These are phyloP conservation scores for Notocelia uddmanniana DNA, from an alignment of 2,888 invertebrate genomes.

Conservation along the genomic window DNA sequence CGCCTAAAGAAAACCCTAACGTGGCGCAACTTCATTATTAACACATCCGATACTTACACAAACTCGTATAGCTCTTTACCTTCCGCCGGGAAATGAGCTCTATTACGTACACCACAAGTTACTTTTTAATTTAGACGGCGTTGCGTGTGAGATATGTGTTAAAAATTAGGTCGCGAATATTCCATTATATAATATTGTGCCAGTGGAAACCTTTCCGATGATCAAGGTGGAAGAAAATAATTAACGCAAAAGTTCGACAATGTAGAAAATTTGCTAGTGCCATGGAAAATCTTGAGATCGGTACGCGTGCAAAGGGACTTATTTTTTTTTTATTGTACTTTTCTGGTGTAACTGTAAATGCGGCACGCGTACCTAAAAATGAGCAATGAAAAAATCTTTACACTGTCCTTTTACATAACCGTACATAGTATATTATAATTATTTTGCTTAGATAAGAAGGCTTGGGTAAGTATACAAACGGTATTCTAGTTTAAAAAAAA, in stretches of 20 bases:
- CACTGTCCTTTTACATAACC: no score
- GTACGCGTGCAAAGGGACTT: not conserved
- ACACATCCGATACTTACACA: conserved; percentile 26
- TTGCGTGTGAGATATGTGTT: not conserved
- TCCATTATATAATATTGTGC: conserved; percentile 20
- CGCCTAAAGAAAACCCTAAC: conserved; percentile 64
- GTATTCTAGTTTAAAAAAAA: no score
- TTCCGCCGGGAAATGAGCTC: not conserved
- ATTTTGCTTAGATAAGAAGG: no score
- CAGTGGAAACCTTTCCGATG: conserved; percentile 30
- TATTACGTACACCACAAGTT: not conserved
- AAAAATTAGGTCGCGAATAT: not conserved
- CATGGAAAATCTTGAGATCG: not conserved
- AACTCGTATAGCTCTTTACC: conserved; percentile 21
- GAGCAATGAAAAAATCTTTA: no score
- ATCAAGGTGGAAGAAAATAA: conserved; percentile 41
- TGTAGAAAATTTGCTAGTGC: conserved; percentile 1
- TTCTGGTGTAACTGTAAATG: not conserved
- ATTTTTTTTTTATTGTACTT: not conserved
- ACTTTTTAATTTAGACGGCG: not conserved
- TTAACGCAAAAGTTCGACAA: conserved; percentile 19
- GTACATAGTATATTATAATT: no score
- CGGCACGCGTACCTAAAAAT: not conserved
- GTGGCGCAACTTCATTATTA: conserved; percentile 54
- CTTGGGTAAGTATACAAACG: no score